Evolutionary conservation across 2,888 invertebrate genomes (phyloP), one percentile per base, ranked within the genome.

Genomic region (Lasioglossum villosulum): DNA sequence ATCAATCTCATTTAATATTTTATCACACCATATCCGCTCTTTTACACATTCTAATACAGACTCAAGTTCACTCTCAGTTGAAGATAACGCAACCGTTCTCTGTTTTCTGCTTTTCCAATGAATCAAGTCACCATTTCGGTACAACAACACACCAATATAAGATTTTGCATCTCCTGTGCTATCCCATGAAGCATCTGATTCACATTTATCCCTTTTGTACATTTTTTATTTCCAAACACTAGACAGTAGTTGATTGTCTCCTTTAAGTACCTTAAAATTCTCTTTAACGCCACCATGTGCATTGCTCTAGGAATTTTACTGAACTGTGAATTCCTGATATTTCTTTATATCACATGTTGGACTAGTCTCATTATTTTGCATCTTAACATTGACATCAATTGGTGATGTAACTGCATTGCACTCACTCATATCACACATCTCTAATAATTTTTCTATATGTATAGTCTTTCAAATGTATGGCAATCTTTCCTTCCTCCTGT

Each of bases 31-130:
- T 23, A 68, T 30, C 5, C 56, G 2, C 27, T 80, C 81, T 30
- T 80, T 83, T 1, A 73, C 10, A 42, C 80, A 66, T 37, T 68
- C 72, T 27, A 80, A 1, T 66, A 83, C 42, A 0, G 80, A 52
- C 30, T 80, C 80, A n/a, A 56, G 56, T 6, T 56, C n/a, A n/a
- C 56, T 56, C 16, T 56, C 56, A 2, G 56, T 56, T 8, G 75
- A 80, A 1, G 75, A 83, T 1, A 83, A 56, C 12, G 72, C 75
- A 27, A 75, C 75, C 2, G 0, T 52, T 3, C n/a, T 14, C 48
- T 80, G 73, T 37, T 80, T 83, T 2, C 30, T 76, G 5, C 73
- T 74, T 1, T n/a, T 76, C 83, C 80, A 80, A 16, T 76, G 68
- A 3, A 75, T 70, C 10, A 80, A 48, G 19, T 80, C 59, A 0